These are phyloP conservation scores for Drosophila parthenogenetica DNA, from an alignment of 2,888 invertebrate genomes.

Conservation along the genomic window DNA sequence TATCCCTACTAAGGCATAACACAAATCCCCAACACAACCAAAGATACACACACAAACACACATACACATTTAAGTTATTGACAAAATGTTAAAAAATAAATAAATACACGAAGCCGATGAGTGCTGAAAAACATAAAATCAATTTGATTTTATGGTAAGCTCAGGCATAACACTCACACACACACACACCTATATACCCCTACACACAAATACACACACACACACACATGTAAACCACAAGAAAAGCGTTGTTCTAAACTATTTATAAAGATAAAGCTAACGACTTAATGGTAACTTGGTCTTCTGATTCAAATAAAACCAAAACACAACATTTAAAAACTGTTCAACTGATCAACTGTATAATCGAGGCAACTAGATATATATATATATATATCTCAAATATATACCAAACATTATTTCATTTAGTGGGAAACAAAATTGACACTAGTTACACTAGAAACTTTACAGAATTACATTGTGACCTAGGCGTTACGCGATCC, in stretches of 20 bases:
- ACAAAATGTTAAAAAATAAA: not conserved
- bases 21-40: constrained; percentile 46
- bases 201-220: constrained; percentile 13
- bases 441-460: constrained; percentile 41
- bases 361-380: constrained; percentile 51
- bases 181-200: constrained; percentile 18
- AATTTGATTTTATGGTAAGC: constrained; percentile 3
- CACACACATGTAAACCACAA: constrained; percentile 30
- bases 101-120: not conserved
- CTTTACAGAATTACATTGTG: constrained; percentile 52
- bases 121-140: not conserved
- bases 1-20: constrained; percentile 77
- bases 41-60: constrained; percentile 34
- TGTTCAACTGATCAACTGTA: constrained; percentile 41
- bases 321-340: constrained; percentile 11
- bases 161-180: constrained; percentile 24
- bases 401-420: constrained; percentile 42
- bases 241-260: constrained; percentile 61
- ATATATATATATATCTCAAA: constrained; percentile 20
- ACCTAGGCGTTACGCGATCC: constrained; percentile 48
- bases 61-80: constrained; percentile 3
- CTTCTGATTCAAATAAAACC: constrained; percentile 49
- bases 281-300: constrained; percentile 78
- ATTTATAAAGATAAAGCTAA: constrained; percentile 69
- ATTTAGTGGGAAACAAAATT: constrained; percentile 51